Evolutionary conservation across 2,797 vertebrate species (phyloP).

Genomic region (Staurois parvus): DNA sequence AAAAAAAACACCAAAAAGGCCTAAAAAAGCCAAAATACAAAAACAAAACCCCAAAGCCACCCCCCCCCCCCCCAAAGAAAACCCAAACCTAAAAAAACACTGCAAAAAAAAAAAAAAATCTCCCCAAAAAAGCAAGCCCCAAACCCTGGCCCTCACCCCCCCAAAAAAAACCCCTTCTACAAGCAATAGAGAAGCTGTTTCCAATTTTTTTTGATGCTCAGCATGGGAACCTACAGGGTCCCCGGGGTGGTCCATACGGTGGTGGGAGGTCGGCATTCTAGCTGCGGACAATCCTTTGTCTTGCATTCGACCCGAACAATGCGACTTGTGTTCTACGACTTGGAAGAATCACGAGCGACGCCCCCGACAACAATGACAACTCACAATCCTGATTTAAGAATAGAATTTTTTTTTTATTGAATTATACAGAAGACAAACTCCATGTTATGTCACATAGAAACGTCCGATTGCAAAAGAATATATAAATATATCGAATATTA

Average conservation of each 20-base stretch:
- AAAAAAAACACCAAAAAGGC: no score
- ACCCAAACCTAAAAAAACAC: no score
- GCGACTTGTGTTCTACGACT: background rate
- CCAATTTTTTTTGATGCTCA: no score
- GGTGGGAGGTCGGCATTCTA: constrained; percentile 18
- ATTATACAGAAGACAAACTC: background rate
- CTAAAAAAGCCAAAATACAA: no score
- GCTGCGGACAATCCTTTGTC: background rate
- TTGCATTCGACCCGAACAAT: constrained; percentile 7
- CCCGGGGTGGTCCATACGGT: background rate
- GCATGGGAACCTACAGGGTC: background rate
- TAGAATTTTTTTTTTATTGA: constrained; percentile 48
- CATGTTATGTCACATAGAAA: background rate
- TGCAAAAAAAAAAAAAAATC: no score
- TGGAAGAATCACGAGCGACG: background rate
- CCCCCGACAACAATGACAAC: background rate
- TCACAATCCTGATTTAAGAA: background rate
- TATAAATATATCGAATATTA: no score
- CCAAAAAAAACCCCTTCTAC: no score
- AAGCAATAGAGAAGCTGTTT: no score
- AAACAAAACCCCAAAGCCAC: no score
- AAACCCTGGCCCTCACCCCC: no score
- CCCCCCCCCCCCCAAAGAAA: no score
- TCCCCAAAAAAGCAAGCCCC: no score
- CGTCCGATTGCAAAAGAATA: background rate